A percentile compares a stretch with the other conserved stretches of the same genome.
phyloP scores from a whole-genome alignment of 2,888 invertebrate genomes.

The Drosophila buzzatii region DNA sequence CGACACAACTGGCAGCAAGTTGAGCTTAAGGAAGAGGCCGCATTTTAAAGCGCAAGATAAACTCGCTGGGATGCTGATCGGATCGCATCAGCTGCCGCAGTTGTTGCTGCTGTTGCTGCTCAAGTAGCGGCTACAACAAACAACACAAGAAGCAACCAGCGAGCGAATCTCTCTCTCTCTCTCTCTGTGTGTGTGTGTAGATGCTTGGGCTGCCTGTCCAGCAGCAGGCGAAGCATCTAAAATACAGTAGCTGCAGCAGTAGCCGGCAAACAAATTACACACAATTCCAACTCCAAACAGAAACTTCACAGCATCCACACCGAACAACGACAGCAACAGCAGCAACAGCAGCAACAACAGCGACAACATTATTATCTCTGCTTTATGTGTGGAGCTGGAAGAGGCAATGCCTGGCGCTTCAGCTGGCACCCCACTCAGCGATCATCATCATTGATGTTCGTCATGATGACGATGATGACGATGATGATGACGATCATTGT shows the following conservation, averaged over 20 bases:
- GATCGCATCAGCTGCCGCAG: conserved; percentile 60
- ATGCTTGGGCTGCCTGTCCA: conserved; percentile 50
- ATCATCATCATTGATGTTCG: conserved; percentile 39
- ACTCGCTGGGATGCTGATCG: conserved; percentile 63
- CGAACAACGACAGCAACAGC: conserved; percentile 36
- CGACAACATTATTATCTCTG: conserved; percentile 79
- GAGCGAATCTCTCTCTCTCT: background rate
- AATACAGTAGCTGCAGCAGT: conserved; percentile 79
- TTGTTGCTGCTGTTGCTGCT: conserved; percentile 27
- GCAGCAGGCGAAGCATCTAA: conserved; percentile 34
- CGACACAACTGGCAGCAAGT: conserved; percentile 9
- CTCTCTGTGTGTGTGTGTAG: conserved; percentile 53
- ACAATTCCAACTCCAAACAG: conserved; percentile 81
- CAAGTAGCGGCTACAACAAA: conserved; percentile 76
- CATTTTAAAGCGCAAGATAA: conserved; percentile 73
- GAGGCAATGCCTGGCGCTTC: conserved; percentile 72
- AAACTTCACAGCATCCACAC: conserved; percentile 74
- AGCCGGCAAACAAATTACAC: conserved; percentile 81
- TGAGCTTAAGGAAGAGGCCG: conserved; percentile 29
- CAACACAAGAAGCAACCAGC: conserved; percentile 37
- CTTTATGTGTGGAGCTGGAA: conserved; percentile 59
- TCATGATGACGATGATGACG: conserved; percentile 16
- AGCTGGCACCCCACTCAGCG: conserved; percentile 70
- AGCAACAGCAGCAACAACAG: conserved; percentile 38
- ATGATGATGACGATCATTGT: conserved; percentile 31